Conservation (phyloP, 1,140 invertebrate species). For the Drosophila kanapiae region DNA sequence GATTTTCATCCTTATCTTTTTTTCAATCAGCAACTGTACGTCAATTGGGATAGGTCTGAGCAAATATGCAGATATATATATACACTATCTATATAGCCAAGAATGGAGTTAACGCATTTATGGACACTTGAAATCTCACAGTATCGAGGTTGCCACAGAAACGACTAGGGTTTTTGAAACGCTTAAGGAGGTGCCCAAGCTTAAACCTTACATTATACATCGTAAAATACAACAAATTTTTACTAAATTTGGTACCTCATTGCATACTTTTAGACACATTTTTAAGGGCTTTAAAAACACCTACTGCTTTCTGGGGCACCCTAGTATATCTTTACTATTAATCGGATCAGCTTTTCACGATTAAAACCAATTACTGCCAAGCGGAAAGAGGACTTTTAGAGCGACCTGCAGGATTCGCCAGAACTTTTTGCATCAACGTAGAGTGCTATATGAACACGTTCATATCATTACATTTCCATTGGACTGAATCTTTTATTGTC, state of each 20-base stretch:
- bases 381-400: constrained; percentile 17
- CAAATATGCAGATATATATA: constrained; percentile 36
- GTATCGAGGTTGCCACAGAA: no score
- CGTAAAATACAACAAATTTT: no score
- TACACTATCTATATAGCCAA: constrained; percentile 29
- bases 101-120: constrained; percentile 48
- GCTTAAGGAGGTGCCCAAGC: no score
- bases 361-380: constrained; percentile 42
- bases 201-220: no score
- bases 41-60: constrained; percentile 64
- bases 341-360: constrained; percentile 23
- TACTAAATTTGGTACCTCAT: no score
- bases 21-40: constrained; percentile 31
- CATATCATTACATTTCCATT: constrained; percentile 75
- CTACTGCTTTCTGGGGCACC: no score
- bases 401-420: constrained; percentile 14
- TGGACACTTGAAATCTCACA: constrained; percentile 33
- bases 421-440: constrained; percentile 38
- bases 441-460: constrained; percentile 62
- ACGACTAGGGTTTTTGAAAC: no score
- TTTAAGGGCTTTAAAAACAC: no score
- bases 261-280: no score
- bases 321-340: constrained; percentile 34
- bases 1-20: constrained; percentile 6
- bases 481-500: constrained; percentile 73